phyloP scores from a whole-genome alignment of 2,888 invertebrate species.

The Synergus umbraculus region DNA sequence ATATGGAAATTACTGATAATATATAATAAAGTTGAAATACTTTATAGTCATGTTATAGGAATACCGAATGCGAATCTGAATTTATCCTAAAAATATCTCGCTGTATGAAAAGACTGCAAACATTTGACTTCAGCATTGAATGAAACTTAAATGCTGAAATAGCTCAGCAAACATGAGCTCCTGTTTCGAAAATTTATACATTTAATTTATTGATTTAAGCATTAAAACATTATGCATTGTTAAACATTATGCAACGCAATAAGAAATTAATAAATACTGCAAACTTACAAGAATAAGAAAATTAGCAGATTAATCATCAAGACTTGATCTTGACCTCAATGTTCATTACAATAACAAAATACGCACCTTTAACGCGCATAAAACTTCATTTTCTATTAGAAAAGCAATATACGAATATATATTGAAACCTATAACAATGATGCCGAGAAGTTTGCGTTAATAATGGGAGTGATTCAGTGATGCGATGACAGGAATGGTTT shows the following conservation, averaged over 20 bases:
- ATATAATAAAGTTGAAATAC: slow-evolving; percentile 25
- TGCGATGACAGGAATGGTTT: background rate
- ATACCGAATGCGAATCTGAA: no score
- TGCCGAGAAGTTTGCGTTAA: background rate
- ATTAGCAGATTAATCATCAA: background rate
- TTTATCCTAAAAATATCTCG: no score
- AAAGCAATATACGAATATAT: no score
- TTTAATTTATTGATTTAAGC: no score
- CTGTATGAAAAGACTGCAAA: background rate
- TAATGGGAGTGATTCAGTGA: background rate
- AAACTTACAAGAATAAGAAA: background rate
- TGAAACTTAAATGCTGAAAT: no score
- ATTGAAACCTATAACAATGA: background rate
- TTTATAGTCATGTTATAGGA: slow-evolving; percentile 20
- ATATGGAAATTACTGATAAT: slow-evolving; percentile 18
- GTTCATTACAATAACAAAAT: background rate
- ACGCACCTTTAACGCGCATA: background rate
- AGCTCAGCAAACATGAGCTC: no score
- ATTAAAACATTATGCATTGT: background rate
- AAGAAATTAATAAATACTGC: background rate
- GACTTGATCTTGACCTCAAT: background rate
- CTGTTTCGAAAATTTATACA: no score
- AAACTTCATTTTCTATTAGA: background rate
- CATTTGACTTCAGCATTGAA: background rate
- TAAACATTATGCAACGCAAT: background rate